Evolutionary conservation across 2,113 vertebrate species (phyloP).

Genomic region (Sminthopsis crassicaudata): DNA sequence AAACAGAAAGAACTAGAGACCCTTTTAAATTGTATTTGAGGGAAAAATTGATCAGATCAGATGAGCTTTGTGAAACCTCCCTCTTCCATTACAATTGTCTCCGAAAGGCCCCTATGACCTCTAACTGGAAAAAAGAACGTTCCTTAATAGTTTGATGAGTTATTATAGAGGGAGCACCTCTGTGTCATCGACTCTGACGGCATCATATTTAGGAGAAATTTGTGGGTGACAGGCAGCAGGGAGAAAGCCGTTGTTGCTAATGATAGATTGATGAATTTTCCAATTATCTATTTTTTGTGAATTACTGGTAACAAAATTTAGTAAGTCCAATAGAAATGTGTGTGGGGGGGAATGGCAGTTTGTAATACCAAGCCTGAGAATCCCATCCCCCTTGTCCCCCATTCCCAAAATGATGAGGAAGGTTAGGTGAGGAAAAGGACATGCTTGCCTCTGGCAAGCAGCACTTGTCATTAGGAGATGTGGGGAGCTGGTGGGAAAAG

Average conservation of each 20-base stretch:
- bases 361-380: neutral
- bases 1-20: neutral
- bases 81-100: neutral
- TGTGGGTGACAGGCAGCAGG: constrained; percentile 4
- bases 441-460: neutral
- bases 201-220: constrained; percentile 4
- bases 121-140: neutral
- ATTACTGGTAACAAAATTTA: constrained; percentile 17
- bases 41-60: neutral
- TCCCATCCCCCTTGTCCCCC: neutral
- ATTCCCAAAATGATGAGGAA: neutral
- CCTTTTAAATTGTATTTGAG: neutral
- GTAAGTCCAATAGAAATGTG: neutral
- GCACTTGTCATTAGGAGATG: neutral
- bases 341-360: neutral
- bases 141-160: neutral
- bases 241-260: neutral
- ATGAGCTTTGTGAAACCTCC: neutral
- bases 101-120: neutral
- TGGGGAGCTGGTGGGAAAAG: neutral
- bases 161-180: neutral
- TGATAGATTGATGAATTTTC: neutral
- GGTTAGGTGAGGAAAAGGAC: neutral
- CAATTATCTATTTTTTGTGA: constrained; percentile 9
- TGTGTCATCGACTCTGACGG: neutral